Evolutionary conservation across 2,113 vertebrate genomes (phyloP).

Genomic region (Ceuthmochares aereus): DNA sequence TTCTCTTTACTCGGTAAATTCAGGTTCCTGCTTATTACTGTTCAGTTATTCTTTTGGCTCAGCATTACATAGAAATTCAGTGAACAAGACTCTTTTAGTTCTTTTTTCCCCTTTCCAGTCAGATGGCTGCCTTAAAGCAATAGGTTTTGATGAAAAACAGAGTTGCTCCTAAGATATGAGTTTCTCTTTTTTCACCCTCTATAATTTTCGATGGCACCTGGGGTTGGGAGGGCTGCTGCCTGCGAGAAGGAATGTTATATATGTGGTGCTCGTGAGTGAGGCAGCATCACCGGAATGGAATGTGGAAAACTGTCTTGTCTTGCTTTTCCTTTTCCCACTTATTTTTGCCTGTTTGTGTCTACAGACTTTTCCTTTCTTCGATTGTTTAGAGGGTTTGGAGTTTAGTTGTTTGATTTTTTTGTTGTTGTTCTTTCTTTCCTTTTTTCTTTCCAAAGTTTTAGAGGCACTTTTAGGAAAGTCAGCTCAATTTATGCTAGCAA

Average conservation of each 20-base stretch:
- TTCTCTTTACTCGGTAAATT: not conserved
- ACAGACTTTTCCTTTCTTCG: not conserved
- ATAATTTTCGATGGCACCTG: slow-evolving; percentile 61
- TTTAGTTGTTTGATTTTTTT: not conserved
- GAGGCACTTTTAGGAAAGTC: not conserved
- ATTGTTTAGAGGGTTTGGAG: not conserved
- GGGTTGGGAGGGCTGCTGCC: slow-evolving; percentile 21
- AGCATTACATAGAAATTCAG: not conserved
- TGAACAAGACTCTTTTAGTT: not conserved
- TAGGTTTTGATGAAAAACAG: slow-evolving; percentile 41
- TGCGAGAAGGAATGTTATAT: slow-evolving; percentile 54
- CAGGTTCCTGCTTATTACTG: not conserved
- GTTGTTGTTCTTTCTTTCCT: not conserved
- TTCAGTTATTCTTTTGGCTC: slow-evolving; percentile 25
- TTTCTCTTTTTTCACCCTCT: not conserved
- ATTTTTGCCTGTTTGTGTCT: not conserved
- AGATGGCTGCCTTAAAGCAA: slow-evolving; percentile 40
- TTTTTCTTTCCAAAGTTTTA: not conserved
- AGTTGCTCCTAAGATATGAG: not conserved
- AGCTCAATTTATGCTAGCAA: not conserved
- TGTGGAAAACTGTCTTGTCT: slow-evolving; percentile 53
- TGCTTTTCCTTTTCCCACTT: slow-evolving; percentile 28
- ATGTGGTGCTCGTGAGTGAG: slow-evolving; percentile 18
- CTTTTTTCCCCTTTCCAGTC: not conserved
- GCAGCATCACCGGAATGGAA: slow-evolving; percentile 28